Evolutionary conservation across 1,140 invertebrate genomes (phyloP).

Genomic region (Trichonephila clavipes): DNA sequence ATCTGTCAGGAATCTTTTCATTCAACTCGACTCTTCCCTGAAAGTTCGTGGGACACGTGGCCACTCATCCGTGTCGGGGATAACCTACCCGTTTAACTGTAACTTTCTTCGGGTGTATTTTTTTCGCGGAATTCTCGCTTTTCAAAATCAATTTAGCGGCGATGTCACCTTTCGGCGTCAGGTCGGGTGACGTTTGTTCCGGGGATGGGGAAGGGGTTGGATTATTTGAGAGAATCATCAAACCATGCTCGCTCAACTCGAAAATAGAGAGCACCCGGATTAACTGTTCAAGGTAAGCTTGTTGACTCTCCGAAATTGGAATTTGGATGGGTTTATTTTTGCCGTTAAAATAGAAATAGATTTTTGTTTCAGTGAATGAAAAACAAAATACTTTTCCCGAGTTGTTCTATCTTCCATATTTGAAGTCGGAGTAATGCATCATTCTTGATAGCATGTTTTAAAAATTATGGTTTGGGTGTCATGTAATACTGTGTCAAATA

Average conservation of each 20-base stretch:
- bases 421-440: too few species aligned
- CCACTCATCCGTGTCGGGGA: conserved; percentile 1
- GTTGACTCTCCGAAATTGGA: background rate
- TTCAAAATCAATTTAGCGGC: conserved; percentile 15
- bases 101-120: conserved; percentile 25
- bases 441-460: background rate
- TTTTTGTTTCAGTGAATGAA: background rate
- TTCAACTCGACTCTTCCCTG: conserved; percentile 20
- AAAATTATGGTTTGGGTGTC: background rate
- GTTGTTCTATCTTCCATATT: too few species aligned
- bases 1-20: conserved; percentile 24
- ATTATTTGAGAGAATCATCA: conserved; percentile 12
- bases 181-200: conserved; percentile 32
- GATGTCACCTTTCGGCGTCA: conserved; percentile 18
- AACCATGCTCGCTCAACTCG: conserved; percentile 16
- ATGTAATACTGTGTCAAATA: background rate
- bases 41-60: background rate
- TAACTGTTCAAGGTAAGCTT: conserved; percentile 7
- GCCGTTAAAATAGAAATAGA: background rate
- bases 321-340: background rate
- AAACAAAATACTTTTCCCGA: too few species aligned
- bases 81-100: conserved; percentile 34
- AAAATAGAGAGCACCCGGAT: background rate
- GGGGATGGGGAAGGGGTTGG: background rate
- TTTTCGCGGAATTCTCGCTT: conserved; percentile 10